Evolutionary conservation across 2,888 invertebrate genomes (phyloP), one percentile per base, ranked within the genome.

Genomic region (Drosophila aldrichi): DNA sequence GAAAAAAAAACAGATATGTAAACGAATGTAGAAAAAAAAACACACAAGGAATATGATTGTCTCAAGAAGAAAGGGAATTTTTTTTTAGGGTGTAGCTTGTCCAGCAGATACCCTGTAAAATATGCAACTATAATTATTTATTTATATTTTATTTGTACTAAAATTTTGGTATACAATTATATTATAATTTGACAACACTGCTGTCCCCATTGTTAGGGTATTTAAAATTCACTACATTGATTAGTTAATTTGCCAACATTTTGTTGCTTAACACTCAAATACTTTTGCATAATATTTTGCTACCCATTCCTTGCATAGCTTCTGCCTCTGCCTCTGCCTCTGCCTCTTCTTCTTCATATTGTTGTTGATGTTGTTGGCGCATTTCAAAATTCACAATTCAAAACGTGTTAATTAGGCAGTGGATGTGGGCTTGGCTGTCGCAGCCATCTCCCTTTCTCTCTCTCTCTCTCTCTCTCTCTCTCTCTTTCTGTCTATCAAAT

Each of bases 321-420:
- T 6, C 32, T 18, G n/a, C n/a, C n/a, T n/a, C n/a, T n/a, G n/a
- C n/a, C n/a, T n/a, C n/a, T n/a, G 29, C 3, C 32, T 25, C 29
- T 52, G 8, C 54, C 34, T 46, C 12, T 38, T 60, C 14, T 46
- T 66, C 38, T 25, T 74, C 22, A 34, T 51, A 14, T 57, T 68
- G 41, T 44, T 55, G 22, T 62, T 71, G 41, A 67, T 60, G 41
- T 81, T 78, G 62, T 41, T 56, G 73, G 34, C 73, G 68, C 88
- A 88, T 82, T 82, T 82, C 87, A 84, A 90, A 90, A 87, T 90
- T 87, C 87, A 90, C 87, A 87, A 87, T 87, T 87, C 89, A 87
- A 87, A 89, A 89, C 80, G 87, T 87, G 87, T 87, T 87, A 87
- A 87, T 87, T 87, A 87, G 90, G 89, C 87, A 64, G 64, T 61